A percentile compares a stretch with the other conserved stretches of the same genome.
phyloP scores from a whole-genome alignment of 2,113 vertebrate species.

The Indicator maculatus region DNA sequence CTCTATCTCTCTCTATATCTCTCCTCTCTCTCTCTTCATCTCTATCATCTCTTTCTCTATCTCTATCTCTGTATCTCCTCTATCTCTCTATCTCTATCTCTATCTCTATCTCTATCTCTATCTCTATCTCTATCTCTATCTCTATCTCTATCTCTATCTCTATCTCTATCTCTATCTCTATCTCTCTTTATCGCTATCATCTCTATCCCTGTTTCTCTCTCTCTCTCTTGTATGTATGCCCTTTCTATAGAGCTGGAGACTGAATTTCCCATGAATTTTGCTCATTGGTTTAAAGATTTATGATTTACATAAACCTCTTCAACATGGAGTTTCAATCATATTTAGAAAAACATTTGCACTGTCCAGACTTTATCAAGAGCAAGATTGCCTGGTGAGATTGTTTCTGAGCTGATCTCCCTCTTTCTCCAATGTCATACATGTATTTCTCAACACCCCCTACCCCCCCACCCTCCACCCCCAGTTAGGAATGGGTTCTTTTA shows the following conservation, averaged over 20 bases:
- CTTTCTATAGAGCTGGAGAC: not conserved
- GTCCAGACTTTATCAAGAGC: not conserved
- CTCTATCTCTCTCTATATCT: too few species aligned
- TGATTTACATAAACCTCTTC: not conserved
- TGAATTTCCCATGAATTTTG: not conserved
- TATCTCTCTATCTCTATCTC: too few species aligned
- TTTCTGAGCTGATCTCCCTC: not conserved
- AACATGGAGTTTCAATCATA: not conserved
- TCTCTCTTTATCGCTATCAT: too few species aligned
- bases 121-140: too few species aligned
- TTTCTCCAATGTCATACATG: not conserved
- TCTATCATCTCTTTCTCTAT: too few species aligned
- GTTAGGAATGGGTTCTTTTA: not conserved
- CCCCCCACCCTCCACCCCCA: not conserved
- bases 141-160: too few species aligned
- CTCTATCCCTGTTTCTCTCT: too few species aligned
- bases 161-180: too few species aligned
- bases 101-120: too few species aligned
- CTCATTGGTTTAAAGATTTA: not conserved
- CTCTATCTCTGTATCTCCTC: too few species aligned
- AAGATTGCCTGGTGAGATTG: not conserved
- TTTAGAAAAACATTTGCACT: not conserved
- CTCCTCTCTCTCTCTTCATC: too few species aligned
- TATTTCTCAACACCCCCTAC: too few species aligned
- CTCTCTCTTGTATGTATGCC: not conserved